Evolutionary conservation across 92 coral and sea anemone species (phyloP), one percentile per base, ranked within the genome.

Genomic region (Heteractis magnifica): DNA sequence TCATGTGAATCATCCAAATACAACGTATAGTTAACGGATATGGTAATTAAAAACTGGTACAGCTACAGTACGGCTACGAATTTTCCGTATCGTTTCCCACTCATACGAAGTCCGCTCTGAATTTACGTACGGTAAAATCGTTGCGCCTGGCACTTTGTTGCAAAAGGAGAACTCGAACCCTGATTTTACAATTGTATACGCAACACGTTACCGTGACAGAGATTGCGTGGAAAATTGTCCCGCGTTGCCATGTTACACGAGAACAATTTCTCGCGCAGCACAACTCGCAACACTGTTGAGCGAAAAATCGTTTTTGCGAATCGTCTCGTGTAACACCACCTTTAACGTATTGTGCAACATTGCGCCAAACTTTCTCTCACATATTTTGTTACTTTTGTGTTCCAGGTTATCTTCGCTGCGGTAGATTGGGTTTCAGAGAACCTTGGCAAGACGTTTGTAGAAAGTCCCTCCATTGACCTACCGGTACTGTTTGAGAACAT

Each of bases 361-460:
- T 10, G 70, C 23, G 5, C 9, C 10, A 62, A n/a, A 18, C 70
- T 10, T 62, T 62, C 70, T 2, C 13, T 12, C 64, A 26, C 26
- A 58, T 58, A 6, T n/a, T 23, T 6, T 62, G 6, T 62, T 62
- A 62, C 70, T 6, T 51, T 88, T 84, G 26, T 16, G 19, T 71
- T 68, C 6, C 65, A 95, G 98, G 98, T 95, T 49, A 97, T 95
- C 62, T 95, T 95, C 81, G 98, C 98, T 4, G 93, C 97, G 4
- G 94, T 92, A 52, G 95, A 95, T 70, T 95, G 94, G 84, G 98
- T 95, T n/a, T 79, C 92, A 52, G 92, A 91, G 53, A 95, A 95
- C 77, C 98, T 95, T 51, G 98, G 98, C 81, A 94, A 92, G 81
- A 93, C 94, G 55, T 95, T 95, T 65, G 97, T 95, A 56, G 98